phyloP scores from a whole-genome alignment of 2,113 vertebrate genomes.

The Oxyura jamaicensis region DNA sequence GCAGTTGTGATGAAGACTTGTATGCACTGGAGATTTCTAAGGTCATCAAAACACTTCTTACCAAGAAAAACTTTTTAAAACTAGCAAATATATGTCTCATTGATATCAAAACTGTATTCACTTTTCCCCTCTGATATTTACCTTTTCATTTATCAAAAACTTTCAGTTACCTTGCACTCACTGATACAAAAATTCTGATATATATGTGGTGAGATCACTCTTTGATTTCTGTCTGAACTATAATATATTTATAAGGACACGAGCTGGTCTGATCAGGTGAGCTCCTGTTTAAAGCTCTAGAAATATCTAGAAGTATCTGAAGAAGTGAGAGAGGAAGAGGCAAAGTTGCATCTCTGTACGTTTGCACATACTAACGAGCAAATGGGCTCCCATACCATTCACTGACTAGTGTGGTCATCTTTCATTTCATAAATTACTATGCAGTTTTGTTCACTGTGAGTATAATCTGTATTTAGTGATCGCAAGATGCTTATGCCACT shows the following conservation, averaged over 20 bases:
- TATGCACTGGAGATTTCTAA: background rate
- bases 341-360: constrained; percentile 30
- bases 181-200: constrained; percentile 34
- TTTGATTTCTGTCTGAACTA: constrained; percentile 14
- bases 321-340: constrained; percentile 15
- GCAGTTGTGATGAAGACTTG: background rate
- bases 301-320: constrained; percentile 21
- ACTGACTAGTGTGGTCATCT: constrained; percentile 52
- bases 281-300: background rate
- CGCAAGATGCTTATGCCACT: constrained; percentile 75
- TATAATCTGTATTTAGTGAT: constrained; percentile 77
- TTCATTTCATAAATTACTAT: constrained; percentile 79
- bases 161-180: constrained; percentile 42
- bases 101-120: background rate
- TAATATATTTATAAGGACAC: background rate
- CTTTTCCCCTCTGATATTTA: constrained; percentile 20
- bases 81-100: background rate
- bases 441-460: constrained; percentile 83
- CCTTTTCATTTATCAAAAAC: background rate
- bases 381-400: constrained; percentile 56
- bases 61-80: constrained; percentile 22
- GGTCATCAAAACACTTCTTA: background rate
- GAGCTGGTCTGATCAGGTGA: constrained; percentile 40
- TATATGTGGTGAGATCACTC: constrained; percentile 34
- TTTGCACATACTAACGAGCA: constrained; percentile 69